These are phyloP conservation scores for Thereva nobilitata DNA, from an alignment of 2,888 invertebrate genomes.

Conservation along the genomic window DNA sequence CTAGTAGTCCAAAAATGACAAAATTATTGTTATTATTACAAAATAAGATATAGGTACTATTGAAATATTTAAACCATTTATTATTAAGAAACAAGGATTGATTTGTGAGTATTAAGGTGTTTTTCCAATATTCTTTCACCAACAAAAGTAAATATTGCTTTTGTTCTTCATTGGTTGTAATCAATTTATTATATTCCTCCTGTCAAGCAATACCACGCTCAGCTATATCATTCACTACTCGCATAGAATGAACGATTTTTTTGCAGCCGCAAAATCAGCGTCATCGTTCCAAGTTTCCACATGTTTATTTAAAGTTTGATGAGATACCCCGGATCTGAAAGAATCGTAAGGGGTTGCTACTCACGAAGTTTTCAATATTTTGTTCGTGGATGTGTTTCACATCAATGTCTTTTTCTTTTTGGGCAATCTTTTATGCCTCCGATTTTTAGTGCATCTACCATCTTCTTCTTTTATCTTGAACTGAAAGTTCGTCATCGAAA, in stretches of 20 bases:
- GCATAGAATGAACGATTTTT: slow-evolving; percentile 1
- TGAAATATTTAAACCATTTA: too few relatives aligned
- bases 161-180: slow-evolving; percentile 13
- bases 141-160: slow-evolving; percentile 12
- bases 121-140: too few relatives aligned
- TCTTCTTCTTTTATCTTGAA: not conserved
- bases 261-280: not conserved
- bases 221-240: slow-evolving; percentile 15
- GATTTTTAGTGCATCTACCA: slow-evolving; percentile 5
- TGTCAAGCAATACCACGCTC: not conserved
- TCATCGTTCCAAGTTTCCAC: slow-evolving; percentile 1
- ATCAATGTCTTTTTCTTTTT: slow-evolving; percentile 7
- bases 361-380: slow-evolving; percentile 4
- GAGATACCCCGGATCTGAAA: slow-evolving; percentile 4
- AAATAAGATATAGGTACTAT: too few relatives aligned
- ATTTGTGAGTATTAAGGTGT: too few relatives aligned
- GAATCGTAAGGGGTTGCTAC: slow-evolving; percentile 2
- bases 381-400: slow-evolving; percentile 6
- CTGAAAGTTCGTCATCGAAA: not conserved
- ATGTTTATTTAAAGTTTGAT: slow-evolving; percentile 1
- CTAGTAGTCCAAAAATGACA: too few relatives aligned
- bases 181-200: slow-evolving; percentile 13
- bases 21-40: too few relatives aligned
- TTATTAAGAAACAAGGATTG: too few relatives aligned
- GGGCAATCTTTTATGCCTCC: not conserved